A percentile compares a stretch with the other conserved stretches of the same genome.
phyloP scores from a whole-genome alignment of 2,888 invertebrate species.

The Adineta ricciae region DNA sequence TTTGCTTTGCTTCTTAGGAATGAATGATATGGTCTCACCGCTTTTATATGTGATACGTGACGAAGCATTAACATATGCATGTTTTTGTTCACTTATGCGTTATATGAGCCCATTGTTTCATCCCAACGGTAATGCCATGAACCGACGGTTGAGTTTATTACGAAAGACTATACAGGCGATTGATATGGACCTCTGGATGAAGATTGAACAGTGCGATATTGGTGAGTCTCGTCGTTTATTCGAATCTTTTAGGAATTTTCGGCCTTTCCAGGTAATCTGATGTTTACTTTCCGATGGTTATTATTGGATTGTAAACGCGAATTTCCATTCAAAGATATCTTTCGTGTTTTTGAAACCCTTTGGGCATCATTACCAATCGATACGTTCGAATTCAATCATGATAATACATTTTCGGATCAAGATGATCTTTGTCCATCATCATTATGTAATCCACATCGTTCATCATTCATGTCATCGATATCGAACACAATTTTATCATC shows the following conservation, averaged over 20 bases:
- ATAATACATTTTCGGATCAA: background rate
- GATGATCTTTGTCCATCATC: background rate
- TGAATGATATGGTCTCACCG: slow-evolving; percentile 92
- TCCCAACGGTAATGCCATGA: background rate
- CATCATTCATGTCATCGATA: background rate
- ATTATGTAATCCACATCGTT: background rate
- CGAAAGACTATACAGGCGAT: background rate
- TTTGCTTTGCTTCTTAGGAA: no score
- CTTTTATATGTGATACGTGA: slow-evolving; percentile 89
- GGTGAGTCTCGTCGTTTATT: background rate
- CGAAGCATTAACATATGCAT: slow-evolving; percentile 89
- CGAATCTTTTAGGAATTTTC: no score
- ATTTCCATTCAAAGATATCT: slow-evolving; percentile 86
- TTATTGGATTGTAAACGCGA: slow-evolving; percentile 88
- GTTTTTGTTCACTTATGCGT: slow-evolving; percentile 78
- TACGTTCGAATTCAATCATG: slow-evolving; percentile 36
- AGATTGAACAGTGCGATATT: background rate
- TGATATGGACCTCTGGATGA: background rate
- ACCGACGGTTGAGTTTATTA: background rate
- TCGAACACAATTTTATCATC: background rate
- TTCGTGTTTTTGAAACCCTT: slow-evolving; percentile 83
- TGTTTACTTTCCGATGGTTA: slow-evolving; percentile 93
- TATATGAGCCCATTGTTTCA: slow-evolving; percentile 5
- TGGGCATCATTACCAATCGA: slow-evolving; percentile 81
- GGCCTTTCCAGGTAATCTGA: slow-evolving; percentile 49